Conservation (phyloP, 2,888 invertebrate species). For the Philereme transversata region DNA sequence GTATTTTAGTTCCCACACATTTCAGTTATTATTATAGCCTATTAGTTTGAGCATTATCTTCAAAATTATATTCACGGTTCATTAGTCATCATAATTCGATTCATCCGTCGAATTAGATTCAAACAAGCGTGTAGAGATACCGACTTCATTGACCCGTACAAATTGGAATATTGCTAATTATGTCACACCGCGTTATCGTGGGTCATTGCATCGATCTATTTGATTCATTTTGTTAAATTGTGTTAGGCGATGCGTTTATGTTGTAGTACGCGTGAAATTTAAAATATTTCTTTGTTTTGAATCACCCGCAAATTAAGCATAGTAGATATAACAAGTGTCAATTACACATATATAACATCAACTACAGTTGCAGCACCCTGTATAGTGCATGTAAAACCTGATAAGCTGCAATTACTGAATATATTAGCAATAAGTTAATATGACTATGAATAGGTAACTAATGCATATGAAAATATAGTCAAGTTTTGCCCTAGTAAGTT, state of each 20-base stretch:
- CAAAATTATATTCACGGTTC: neutral
- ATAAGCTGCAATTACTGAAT: too few species aligned
- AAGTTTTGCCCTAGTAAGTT: too few species aligned
- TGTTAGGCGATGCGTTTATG: neutral
- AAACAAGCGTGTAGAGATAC: conserved; percentile 49
- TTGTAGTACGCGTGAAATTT: too few species aligned
- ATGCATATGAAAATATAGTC: too few species aligned
- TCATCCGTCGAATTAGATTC: conserved; percentile 50
- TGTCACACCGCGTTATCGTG: conserved; percentile 28
- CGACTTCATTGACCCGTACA: conserved; percentile 49
- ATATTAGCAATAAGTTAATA: too few species aligned
- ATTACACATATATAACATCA: too few species aligned
- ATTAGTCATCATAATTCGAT: conserved; percentile 33
- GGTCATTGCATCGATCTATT: conserved; percentile 41
- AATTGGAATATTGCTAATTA: conserved; percentile 46
- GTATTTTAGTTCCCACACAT: neutral
- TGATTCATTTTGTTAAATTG: conserved; percentile 28
- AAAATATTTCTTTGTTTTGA: too few species aligned
- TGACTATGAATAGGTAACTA: too few species aligned
- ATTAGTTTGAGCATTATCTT: neutral
- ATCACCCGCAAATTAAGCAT: too few species aligned
- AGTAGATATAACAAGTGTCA: too few species aligned
- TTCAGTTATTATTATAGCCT: neutral
- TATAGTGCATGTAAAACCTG: too few species aligned
- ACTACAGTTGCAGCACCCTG: too few species aligned